Percentiles rank a stretch among this genome's conserved stretches.
Conservation (phyloP, 2,888 invertebrate genomes). For the Carpatolechia fugitivella region DNA sequence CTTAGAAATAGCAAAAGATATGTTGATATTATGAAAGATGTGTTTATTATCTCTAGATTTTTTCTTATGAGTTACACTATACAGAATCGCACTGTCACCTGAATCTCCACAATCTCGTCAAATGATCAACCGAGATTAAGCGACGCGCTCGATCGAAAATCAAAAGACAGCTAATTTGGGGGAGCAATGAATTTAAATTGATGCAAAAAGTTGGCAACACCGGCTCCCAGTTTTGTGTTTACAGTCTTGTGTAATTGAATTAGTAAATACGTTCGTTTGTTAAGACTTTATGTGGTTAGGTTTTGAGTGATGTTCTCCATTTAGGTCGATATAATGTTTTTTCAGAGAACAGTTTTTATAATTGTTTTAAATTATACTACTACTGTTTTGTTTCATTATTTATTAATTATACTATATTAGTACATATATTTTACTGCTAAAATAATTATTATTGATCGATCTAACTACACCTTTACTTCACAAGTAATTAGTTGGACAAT, state of each 20-base stretch:
- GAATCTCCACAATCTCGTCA: conserved; percentile 41
- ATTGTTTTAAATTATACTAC: too few relatives aligned
- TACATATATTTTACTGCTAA: too few relatives aligned
- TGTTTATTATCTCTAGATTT: too few relatives aligned
- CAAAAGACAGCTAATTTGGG: conserved; percentile 50
- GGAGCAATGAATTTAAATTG: conserved; percentile 37
- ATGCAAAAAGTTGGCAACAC: conserved; percentile 31
- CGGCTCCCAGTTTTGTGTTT: conserved; percentile 30
- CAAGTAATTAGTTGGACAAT: too few relatives aligned
- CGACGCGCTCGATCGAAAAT: conserved; percentile 58
- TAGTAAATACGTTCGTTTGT: conserved; percentile 29
- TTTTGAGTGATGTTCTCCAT: not conserved
- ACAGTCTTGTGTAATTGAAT: conserved; percentile 43
- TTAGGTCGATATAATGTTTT: not conserved
- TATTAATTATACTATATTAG: too few relatives aligned
- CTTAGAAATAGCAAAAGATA: too few relatives aligned
- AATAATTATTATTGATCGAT: too few relatives aligned
- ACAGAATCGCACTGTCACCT: conserved; percentile 22
- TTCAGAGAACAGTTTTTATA: too few relatives aligned
- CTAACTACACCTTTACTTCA: too few relatives aligned
- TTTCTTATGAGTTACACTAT: conserved; percentile 30
- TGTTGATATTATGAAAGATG: too few relatives aligned
- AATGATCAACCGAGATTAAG: conserved; percentile 67
- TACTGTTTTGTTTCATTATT: too few relatives aligned
- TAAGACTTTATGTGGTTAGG: conserved; percentile 3